Base-by-base conservation (phyloP, 92 coral and sea anemone genomes). In the Siderastrea radians region DNA sequence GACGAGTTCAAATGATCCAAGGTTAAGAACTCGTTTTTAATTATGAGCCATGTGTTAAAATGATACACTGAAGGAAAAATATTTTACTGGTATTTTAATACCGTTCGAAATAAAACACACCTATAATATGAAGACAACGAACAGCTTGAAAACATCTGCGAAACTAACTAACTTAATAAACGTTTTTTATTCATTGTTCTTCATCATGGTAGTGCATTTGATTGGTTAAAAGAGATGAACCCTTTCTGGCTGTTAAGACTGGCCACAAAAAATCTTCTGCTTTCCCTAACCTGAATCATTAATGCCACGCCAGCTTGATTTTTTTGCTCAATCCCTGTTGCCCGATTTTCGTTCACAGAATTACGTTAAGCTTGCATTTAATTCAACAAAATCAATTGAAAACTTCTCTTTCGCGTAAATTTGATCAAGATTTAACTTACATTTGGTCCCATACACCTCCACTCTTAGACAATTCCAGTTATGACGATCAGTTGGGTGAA, bases 11-110 rank as follows among this genome's bases (percentile, higher is more conserved):
- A 51, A 17, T 54, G 79, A 55, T 75, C 79, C 79, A 75, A 17
- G 46, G 77, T 72, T 49, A 72, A 72, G 50, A 16, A 9, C 60
- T 6, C 10, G 60, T 49, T 72, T n/a, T 0, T 4, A 17, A 72
- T n/a, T 72, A 72, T 72, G 6, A 72, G 77, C 77, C 77, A 72
- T 13, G 46, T n/a, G 47, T 72, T 72, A 17, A 72, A 72, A 2
- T 72, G 60, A 50, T 50, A 72, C 8, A 54, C 77, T 72, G 77
- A 72, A 72, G 49, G 50, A 69, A 69, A 52, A 52, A 52, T 8
- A 52, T 11, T 3, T 44, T 12, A 15, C 3, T 2, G 14, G 50
- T 5, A 15, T 69, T 64, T 64, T n/a, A 0, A 10, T 5, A 0
- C 57, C 6, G 5, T 52, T 26, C 38, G 38, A 26, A 26, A 26